A percentile compares a stretch with the other conserved stretches of the same genome.
Conservation (phyloP, 2,113 vertebrate genomes). For the Isurus oxyrinchus region DNA sequence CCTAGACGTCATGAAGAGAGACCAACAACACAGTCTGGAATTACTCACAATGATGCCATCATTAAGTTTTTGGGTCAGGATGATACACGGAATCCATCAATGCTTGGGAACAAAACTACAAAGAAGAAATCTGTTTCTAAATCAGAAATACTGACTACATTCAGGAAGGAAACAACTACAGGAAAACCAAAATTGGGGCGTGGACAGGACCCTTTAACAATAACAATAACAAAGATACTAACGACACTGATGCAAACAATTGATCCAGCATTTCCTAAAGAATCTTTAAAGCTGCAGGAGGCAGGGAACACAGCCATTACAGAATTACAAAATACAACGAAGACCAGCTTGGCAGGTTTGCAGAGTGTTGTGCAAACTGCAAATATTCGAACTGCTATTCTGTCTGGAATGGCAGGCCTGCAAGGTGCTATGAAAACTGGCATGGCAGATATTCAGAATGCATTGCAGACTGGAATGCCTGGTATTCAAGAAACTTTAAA, state of each 20-base stretch:
- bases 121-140: not conserved
- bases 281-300: slow-evolving; percentile 24
- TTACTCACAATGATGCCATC: not conserved
- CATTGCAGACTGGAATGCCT: not conserved
- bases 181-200: not conserved
- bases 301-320: not conserved
- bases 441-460: not conserved
- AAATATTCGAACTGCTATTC: not conserved
- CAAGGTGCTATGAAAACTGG: not conserved
- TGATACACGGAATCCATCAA: not conserved
- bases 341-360: not conserved
- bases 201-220: not conserved
- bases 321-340: not conserved
- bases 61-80: not conserved
- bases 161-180: not conserved
- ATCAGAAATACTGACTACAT: not conserved
- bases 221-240: not conserved
- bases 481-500: slow-evolving; percentile 11
- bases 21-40: not conserved
- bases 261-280: not conserved
- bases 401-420: not conserved
- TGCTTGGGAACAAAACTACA: not conserved
- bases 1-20: not conserved
- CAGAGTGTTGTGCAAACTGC: not conserved
- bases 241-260: slow-evolving; percentile 14